Base-by-base conservation (phyloP, 2,888 invertebrate genomes). In the Chironomus riparius region DNA sequence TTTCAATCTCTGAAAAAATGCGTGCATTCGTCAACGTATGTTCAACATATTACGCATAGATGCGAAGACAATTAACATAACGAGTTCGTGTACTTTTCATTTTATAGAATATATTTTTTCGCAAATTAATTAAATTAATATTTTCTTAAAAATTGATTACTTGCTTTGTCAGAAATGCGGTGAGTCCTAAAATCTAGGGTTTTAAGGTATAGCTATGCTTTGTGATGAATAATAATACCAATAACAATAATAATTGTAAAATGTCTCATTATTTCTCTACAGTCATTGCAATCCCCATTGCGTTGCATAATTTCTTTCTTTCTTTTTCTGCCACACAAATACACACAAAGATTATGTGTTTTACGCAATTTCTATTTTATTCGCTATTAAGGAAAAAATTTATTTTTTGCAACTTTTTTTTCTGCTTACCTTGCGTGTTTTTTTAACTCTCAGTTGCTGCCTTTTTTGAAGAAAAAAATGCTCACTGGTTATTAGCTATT, bases 301-400 rank as follows among this genome's bases (percentile, higher is more conserved):
- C 38, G 24, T 65, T 65, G 65, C 65, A 65, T 65, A 65, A 65
- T 56, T 18, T 50, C 13, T 15, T n/a, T 13, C 5, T 56, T 10
- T 56, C 4, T 56, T 13, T 15, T 15, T n/a, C 13, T 15, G 56
- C 56, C 15, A 18, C 15, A 56, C 15, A 18, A 56, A 18, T 18
- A 15, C 56, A 15, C 56, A n/a, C 15, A n/a, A 6, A 56, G 2
- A 15, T 65, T 24, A 15, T 56, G 21, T 24, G 24, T 65, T 24
- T 65, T 65, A 65, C 65, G 65, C 65, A 65, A 65, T 65, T 65
- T 65, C 21, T 50, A n/a, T 62, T 62, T 62, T 15, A 15, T 65
- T 65, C 21, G 65, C 65, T 24, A 65, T 65, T 65, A 65, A 65
- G 65, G 21, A 21, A 24, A 62, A 62, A 24, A 65, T 0, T 21